Evolutionary conservation across 2,113 vertebrate species (phyloP), one percentile per base, ranked within the genome.

Genomic region (Trichomycterus rosablanca): DNA sequence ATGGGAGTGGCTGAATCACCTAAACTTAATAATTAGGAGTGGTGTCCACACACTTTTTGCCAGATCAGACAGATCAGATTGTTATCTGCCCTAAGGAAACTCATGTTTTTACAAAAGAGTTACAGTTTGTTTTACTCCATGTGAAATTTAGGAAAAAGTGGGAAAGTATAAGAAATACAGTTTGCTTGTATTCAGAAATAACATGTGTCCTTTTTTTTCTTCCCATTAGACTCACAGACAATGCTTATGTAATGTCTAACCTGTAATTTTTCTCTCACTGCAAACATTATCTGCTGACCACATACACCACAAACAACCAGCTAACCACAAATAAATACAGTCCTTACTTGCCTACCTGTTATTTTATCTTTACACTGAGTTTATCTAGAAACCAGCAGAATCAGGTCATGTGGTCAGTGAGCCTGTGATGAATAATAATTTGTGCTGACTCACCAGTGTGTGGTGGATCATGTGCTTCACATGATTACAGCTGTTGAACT

Each of bases 361-460:
- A 19, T 10, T 16, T 42, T 50, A 1, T 28, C n/a, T 68, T 22
- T 45, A 4, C 55, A 65, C 43, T 28, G 53, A 9, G 32, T 54
- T 23, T 15, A 30, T 32, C 11, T 51, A 42, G 11, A 40, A 8
- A 19, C 52, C 16, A 42, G 12, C 35, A 15, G 48, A 51, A 26
- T 35, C n/a, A 23, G 15, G 48, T 66, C 68, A 65, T 58, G 19
- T 74, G 63, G 65, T 46, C 22, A 8, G n/a, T 6, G 22, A 52
- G 22, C 60, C 53, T 65, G 64, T 68, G 68, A 57, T 37, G 30
- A 37, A 48, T 18, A 37, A 56, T 66, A 37, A 73, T 66, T 76
- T 62, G 55, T 53, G 15, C 2, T 40, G 37, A 40, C 44, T 5
- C 46, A 63, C 71, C 51, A 59, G 58, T 7, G 5, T 51, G 22